phyloP scores from a whole-genome alignment of 2,888 invertebrate genomes.

The Meteorus cinctellus region DNA sequence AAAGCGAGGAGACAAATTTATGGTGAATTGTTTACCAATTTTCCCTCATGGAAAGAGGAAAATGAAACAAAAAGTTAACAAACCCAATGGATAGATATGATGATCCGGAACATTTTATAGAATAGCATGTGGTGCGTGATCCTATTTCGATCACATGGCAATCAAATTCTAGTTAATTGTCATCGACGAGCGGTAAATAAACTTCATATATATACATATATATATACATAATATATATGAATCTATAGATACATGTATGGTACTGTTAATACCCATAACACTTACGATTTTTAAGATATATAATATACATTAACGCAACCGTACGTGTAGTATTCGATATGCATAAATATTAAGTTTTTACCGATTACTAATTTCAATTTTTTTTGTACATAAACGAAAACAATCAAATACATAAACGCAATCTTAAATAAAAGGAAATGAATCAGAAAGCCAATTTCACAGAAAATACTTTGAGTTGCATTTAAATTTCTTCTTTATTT shows the following conservation, averaged over 20 bases:
- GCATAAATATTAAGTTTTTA: slow-evolving; percentile 20
- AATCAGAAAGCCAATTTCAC: slow-evolving; percentile 23
- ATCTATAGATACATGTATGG: background rate
- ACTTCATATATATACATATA: background rate
- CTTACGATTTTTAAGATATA: background rate
- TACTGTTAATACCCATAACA: slow-evolving; percentile 5
- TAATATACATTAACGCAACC: background rate
- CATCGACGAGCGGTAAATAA: background rate
- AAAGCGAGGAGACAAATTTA: background rate
- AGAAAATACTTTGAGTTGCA: slow-evolving; percentile 15
- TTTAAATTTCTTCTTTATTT: slow-evolving; percentile 29
- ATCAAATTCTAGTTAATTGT: slow-evolving; percentile 1
- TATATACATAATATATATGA: too few relatives aligned
- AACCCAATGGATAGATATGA: background rate
- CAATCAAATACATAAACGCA: slow-evolving; percentile 45
- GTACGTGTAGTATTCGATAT: slow-evolving; percentile 13
- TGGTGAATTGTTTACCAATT: slow-evolving; percentile 17
- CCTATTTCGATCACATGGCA: background rate
- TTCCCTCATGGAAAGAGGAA: background rate
- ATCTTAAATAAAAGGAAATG: slow-evolving; percentile 46
- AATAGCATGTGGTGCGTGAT: background rate
- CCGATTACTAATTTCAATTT: slow-evolving; percentile 54
- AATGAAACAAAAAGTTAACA: background rate
- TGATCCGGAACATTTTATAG: background rate
- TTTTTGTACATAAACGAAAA: slow-evolving; percentile 56